Conservation (phyloP, 1,140 invertebrate genomes). For the Zaprionus inermis region DNA sequence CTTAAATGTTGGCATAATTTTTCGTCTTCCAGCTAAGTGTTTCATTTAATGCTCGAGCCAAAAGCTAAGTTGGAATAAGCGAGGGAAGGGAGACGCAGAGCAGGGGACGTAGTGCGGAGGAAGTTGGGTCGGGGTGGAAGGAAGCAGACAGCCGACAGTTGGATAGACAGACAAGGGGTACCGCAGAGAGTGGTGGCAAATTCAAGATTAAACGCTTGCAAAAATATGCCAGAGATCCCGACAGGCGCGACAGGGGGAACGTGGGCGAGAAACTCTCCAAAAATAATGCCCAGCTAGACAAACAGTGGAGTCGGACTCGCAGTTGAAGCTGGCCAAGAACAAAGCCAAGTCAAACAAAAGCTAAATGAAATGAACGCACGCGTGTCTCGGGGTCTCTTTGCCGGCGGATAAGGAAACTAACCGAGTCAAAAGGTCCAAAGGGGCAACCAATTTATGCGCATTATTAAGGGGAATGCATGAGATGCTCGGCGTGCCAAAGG, state of each 20-base stretch:
- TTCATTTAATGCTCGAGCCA: slow-evolving; percentile 70
- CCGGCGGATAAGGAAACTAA: slow-evolving; percentile 51
- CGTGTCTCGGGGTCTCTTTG: slow-evolving; percentile 23
- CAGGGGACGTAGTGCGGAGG: background rate
- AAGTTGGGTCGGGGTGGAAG: background rate
- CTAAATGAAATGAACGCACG: slow-evolving; percentile 74
- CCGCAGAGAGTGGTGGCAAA: slow-evolving; percentile 61
- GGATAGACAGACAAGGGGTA: slow-evolving; percentile 59
- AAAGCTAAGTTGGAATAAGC: slow-evolving; percentile 69
- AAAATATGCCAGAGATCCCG: slow-evolving; percentile 67
- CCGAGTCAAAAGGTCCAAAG: slow-evolving; percentile 73
- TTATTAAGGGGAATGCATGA: slow-evolving; percentile 78
- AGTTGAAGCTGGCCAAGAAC: background rate
- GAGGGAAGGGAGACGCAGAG: slow-evolving; percentile 65
- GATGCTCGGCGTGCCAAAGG: slow-evolving; percentile 59
- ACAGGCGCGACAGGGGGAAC: background rate
- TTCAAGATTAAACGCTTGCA: slow-evolving; percentile 77
- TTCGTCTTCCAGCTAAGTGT: slow-evolving; percentile 69
- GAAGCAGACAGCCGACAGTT: slow-evolving; percentile 48
- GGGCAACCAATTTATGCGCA: slow-evolving; percentile 74
- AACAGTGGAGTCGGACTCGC: slow-evolving; percentile 14
- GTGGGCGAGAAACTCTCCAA: slow-evolving; percentile 27
- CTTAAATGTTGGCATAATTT: slow-evolving; percentile 79
- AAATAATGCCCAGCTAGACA: slow-evolving; percentile 69
- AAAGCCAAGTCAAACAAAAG: slow-evolving; percentile 71